A percentile compares a stretch with the other conserved stretches of the same genome.
Evolutionary conservation across 2,797 vertebrate species (phyloP).

Genomic region (Clarias laeviceps): DNA sequence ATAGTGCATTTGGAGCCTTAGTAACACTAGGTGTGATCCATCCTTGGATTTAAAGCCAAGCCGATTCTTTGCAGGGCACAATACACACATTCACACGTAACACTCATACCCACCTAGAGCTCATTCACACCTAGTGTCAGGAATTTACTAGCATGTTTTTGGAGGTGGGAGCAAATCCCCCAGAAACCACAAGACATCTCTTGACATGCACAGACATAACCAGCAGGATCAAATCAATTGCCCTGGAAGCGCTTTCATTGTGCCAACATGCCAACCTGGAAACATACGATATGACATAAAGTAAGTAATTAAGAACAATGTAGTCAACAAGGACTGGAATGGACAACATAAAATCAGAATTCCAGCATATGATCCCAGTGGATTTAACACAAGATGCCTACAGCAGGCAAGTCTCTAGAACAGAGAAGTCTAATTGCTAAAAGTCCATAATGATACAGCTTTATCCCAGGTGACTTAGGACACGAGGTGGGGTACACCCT

Average conservation of each 20-base stretch:
- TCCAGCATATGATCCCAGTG: background rate
- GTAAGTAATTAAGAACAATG: background rate
- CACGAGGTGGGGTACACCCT: too few relatives aligned
- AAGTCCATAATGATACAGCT: background rate
- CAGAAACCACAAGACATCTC: background rate
- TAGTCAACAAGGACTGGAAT: background rate
- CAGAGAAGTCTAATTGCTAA: background rate
- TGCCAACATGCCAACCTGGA: background rate
- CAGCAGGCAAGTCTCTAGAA: background rate
- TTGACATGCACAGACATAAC: background rate
- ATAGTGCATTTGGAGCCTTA: background rate
- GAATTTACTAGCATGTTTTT: background rate
- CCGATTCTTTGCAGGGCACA: too few relatives aligned
- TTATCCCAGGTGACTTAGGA: too few relatives aligned
- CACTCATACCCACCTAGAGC: background rate
- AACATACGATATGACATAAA: slow-evolving; percentile 2
- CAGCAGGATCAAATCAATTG: background rate
- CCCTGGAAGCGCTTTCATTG: background rate
- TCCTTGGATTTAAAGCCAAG: background rate
- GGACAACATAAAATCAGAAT: background rate
- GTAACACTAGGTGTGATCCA: background rate
- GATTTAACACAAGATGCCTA: background rate
- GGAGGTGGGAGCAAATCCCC: background rate
- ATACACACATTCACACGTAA: background rate
- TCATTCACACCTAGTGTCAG: background rate